Base-by-base conservation (phyloP, 2,113 vertebrate species). In the Nestor notabilis region DNA sequence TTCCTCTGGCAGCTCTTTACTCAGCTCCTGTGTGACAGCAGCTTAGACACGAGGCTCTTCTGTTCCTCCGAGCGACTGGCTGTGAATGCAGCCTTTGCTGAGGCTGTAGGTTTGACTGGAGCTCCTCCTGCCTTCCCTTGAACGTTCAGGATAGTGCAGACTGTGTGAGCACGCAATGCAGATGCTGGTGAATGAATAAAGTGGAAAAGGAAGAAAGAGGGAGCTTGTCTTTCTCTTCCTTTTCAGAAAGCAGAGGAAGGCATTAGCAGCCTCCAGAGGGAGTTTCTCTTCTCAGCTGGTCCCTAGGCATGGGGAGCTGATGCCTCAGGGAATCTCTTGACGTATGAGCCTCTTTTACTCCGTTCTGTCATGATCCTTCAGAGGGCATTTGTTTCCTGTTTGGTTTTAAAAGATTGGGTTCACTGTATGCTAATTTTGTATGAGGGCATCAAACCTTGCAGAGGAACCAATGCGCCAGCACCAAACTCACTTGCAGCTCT, bases 201-300 rank as follows among this genome's bases (percentile, higher is more conserved):
- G 80, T 35, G 60, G 80, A 21, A 93, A 89, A 63, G 79, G 76
- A 84, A 76, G 76, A 72, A 64, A 50, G 86, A 86, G 65, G 0
- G 5, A 94, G 63, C 56, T 41, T 52, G 65, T 58, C 70, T 90
- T 81, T 63, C 77, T 60, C 50, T 71, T 90, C 80, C 41, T 55
- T 96, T 64, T 27, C 58, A 23, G 77, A 87, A 77, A 81, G 85
- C 88, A 64, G 64, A 95, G 79, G 88, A 90, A 79, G 71, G 75
- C 74, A 43, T 85, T 61, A 71, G 92, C 90, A 94, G 53, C 95
- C 96, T 96, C 92, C 92, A 95, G 96, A 96, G 96, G 96, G 96
- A 97, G 93, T 96, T 93, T 83, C 79, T 71, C 29, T 81, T 87
- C 92, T 93, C 96, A 56, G 64, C 86, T 78, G 72, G 14, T 90